Evolutionary conservation across 2,797 vertebrate species (phyloP).

Genomic region (Syngnathus acus): DNA sequence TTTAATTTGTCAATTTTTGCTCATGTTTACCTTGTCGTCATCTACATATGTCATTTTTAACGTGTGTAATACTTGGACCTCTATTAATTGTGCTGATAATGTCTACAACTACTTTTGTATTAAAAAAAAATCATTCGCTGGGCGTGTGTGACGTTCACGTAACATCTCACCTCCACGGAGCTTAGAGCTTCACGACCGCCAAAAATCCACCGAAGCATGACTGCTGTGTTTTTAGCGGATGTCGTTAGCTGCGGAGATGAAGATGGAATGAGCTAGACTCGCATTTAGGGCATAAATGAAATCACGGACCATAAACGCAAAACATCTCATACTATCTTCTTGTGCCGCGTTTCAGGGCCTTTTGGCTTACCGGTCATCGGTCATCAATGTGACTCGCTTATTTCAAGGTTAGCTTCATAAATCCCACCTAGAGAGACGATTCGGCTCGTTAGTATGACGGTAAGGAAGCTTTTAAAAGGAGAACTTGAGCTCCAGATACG

Average conservation of each 20-base stretch:
- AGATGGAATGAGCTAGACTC: background rate
- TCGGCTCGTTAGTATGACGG: background rate
- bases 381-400: background rate
- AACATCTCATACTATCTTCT: background rate
- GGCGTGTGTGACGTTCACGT: constrained; percentile 1
- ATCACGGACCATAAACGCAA: background rate
- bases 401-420: background rate
- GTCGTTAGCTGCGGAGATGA: background rate
- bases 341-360: background rate
- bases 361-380: background rate
- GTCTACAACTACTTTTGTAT: no score
- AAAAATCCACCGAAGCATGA: constrained; percentile 90
- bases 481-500: background rate
- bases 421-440: background rate
- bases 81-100: no score
- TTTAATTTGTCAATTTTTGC: no score
- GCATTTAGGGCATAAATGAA: background rate
- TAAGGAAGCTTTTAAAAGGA: background rate
- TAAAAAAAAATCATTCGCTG: no score
- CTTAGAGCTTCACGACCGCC: constrained; percentile 82
- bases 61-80: no score
- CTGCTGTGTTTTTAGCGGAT: background rate
- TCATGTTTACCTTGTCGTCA: no score
- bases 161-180: constrained; percentile 73
- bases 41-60: no score